Base-by-base conservation (phyloP, 2,797 vertebrate genomes). In the Melanotaenia pygmaea region DNA sequence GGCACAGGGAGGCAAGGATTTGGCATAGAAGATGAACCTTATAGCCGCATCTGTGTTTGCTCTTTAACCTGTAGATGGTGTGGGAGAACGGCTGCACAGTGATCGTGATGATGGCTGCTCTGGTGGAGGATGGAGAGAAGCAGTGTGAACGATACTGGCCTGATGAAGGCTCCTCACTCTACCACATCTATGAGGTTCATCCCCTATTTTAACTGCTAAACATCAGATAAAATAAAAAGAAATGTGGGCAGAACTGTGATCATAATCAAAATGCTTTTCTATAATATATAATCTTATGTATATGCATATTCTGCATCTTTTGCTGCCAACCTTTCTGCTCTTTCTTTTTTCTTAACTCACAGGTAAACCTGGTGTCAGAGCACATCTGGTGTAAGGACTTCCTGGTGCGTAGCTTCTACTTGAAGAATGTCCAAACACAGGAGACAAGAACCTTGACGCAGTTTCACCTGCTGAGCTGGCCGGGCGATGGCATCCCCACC, bases 371-470 rank as follows among this genome's bases (percentile, higher is more conserved):
- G 81, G 98, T 99, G 72, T 99, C 98, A 0, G 98, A 99, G 86
- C 98, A 99, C 86, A 99, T 99, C 94, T 99, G 98, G 98, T 99
- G 98, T 0, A 98, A 99, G 82, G 98, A 99, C 88, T 99, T 99
- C 93, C 93, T 99, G 91, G 98, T 99, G 76, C 96, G 98, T 14
- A 99, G 98, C 89, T 99, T 99, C 92, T 99, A 99, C 93, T 91
- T 99, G 89, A 99, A 99, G 89, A 99, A 99, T 0, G 96, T 99
- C 78, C 97, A 99, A 88, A 97, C 97, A 0, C 97, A 98, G 85
- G 98, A 99, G 92, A 99, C 97, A 0, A 96, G 98, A 74, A 99
- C 98, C 1, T 91, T 99, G 80, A 99, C 98, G 0, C 98, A 99
- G 94, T 99, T 99, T 82, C 98, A 99, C 92, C 96, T 99, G 92